Evolutionary conservation across 2,113 vertebrate genomes (phyloP), one percentile per base, ranked within the genome.

Genomic region (Pagrus major): DNA sequence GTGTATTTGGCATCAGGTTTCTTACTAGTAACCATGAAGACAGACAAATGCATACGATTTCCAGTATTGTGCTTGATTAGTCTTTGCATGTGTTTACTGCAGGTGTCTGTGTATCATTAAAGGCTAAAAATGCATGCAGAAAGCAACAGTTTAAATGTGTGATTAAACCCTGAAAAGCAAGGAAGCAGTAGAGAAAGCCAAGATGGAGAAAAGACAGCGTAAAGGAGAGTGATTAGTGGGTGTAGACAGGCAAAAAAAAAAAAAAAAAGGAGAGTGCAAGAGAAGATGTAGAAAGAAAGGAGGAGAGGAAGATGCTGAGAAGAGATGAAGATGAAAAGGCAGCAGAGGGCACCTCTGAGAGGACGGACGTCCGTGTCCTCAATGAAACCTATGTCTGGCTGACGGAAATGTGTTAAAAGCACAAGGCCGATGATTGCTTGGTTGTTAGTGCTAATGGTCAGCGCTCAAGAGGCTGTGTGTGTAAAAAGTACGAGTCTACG

Each of bases 381-480:
- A 1, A 54, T 60, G 29, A 69, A 75, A 80, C 18, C 47, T 75
- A 68, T 31, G 68, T 51, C 67, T 12, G 35, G 20, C 54, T 55
- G 21, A 79, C 74, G 66, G 56, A 63, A 86, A 71, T 51, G 54
- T 72, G 61, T 52, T 41, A 25, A 83, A 80, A 79, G 80, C 80
- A 65, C 6, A 42, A 44, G 66, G 49, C 49, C 72, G 65, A 23
- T 71, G 73, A 71, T 68, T 80, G 78, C 76, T 75, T 46, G 67
- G 65, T 47, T 78, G 27, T 84, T 72, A 31, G 71, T 25, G 63
- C 59, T 87, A 84, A 87, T 86, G 82, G 90, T 85, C 87, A 88
- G 65, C 12, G 46, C 59, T 77, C 74, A 59, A 76, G 63, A 84
- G 74, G 61, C 69, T 76, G 70, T 35, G 44, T 76, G 80, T 77